Evolutionary conservation across 2,888 invertebrate species (phyloP).

Genomic region (Leucoptera coffeella): DNA sequence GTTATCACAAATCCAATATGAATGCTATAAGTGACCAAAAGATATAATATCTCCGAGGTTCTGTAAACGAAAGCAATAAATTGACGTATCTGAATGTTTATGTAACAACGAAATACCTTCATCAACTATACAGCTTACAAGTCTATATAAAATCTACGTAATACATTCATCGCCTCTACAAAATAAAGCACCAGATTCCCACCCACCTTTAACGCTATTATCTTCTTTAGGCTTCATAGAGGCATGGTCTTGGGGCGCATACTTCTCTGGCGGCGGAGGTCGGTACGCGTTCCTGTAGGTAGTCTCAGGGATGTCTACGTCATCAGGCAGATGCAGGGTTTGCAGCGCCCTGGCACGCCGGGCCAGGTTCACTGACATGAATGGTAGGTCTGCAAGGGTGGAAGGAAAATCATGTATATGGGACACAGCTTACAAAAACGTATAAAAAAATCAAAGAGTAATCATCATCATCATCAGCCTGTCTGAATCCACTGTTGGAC

Average conservation of each 20-base stretch:
- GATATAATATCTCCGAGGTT: no score
- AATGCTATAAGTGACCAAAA: no score
- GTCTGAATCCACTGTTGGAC: no score
- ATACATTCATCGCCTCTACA: background rate
- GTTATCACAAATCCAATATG: no score
- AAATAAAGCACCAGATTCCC: background rate
- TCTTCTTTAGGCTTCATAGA: conserved; percentile 30
- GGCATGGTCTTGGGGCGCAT: conserved; percentile 17
- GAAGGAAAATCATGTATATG: background rate
- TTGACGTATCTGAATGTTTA: no score
- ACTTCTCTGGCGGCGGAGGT: conserved; percentile 23
- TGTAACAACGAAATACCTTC: no score
- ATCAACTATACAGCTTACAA: no score
- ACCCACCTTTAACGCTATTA: conserved; percentile 21
- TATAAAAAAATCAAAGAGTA: no score
- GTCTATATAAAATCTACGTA: no score
- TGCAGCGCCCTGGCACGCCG: conserved; percentile 35
- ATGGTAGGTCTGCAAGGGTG: conserved; percentile 23
- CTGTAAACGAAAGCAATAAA: no score
- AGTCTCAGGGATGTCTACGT: conserved; percentile 31
- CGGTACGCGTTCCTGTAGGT: conserved; percentile 25
- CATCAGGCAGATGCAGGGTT: conserved; percentile 32
- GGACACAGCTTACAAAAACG: no score
- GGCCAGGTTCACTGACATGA: conserved; percentile 37
- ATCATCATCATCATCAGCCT: no score